phyloP scores from a whole-genome alignment of 2,113 vertebrate species.

The Elanoides forficatus region DNA sequence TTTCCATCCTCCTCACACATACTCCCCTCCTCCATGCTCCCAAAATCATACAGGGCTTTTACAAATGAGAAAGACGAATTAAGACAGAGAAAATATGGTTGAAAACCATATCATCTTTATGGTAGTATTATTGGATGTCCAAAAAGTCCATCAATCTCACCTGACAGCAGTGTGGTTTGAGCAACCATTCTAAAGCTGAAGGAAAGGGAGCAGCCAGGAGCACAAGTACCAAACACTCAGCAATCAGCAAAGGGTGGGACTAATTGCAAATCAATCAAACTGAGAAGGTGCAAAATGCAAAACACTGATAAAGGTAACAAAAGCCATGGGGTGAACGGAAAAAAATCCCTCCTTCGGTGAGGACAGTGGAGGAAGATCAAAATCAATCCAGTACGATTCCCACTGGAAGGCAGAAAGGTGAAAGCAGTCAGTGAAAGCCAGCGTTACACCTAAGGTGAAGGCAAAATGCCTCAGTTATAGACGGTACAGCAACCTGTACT shows the following conservation, averaged over 20 bases:
- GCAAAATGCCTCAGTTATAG: accelerated
- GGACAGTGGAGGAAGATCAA: background rate
- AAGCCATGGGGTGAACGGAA: background rate
- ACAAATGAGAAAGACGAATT: conserved; percentile 14
- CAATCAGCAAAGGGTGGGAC: background rate
- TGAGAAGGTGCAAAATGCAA: background rate
- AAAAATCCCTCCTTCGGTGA: background rate
- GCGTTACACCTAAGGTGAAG: background rate
- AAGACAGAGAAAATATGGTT: background rate
- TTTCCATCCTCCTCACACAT: background rate
- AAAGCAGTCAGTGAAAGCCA: background rate
- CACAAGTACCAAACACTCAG: background rate
- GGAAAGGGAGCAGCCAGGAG: background rate
- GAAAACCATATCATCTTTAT: background rate
- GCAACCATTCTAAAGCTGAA: background rate
- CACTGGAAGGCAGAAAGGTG: background rate
- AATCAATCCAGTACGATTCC: background rate
- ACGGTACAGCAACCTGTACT: background rate
- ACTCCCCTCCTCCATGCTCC: background rate
- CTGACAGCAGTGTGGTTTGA: accelerated
- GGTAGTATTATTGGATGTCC: background rate
- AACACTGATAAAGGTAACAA: background rate
- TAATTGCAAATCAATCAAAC: background rate
- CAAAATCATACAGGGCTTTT: background rate
- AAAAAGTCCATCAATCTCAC: background rate